Conservation (phyloP, 1,140 invertebrate genomes). For the Solenopsis invicta region DNA sequence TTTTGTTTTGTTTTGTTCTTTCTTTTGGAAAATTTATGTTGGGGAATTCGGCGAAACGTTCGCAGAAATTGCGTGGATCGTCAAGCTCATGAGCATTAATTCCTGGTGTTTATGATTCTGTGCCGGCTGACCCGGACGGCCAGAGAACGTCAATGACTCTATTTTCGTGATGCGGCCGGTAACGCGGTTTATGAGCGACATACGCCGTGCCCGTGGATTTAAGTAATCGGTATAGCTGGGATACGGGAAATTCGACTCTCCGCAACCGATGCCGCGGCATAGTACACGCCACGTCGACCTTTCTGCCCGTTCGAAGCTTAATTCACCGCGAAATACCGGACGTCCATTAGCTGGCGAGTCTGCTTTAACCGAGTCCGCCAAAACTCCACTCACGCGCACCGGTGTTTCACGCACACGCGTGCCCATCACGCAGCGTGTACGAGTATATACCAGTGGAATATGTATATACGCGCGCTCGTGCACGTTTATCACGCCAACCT, state of each 20-base stretch:
- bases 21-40: background rate
- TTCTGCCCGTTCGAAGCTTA: slow-evolving; percentile 65
- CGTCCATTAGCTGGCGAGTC: slow-evolving; percentile 81
- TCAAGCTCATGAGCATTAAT: slow-evolving; percentile 7
- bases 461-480: slow-evolving; percentile 68
- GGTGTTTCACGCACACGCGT: slow-evolving; percentile 44
- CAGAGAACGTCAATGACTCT: slow-evolving; percentile 49
- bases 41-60: background rate
- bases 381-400: slow-evolving; percentile 63
- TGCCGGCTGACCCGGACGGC: background rate
- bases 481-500: slow-evolving; percentile 67
- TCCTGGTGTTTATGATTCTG: slow-evolving; percentile 27
- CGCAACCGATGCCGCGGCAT: background rate
- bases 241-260: slow-evolving; percentile 56
- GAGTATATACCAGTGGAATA: slow-evolving; percentile 28
- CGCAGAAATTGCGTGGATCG: background rate
- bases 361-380: slow-evolving; percentile 69
- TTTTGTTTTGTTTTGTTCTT: background rate
- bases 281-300: slow-evolving; percentile 37
- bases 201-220: slow-evolving; percentile 31
- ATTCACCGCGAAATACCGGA: slow-evolving; percentile 81
- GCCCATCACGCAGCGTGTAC: slow-evolving; percentile 17
- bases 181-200: slow-evolving; percentile 47
- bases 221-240: slow-evolving; percentile 53
- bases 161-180: slow-evolving; percentile 45